Base-by-base conservation (phyloP, 2,888 invertebrate species). In the Aphodius sticticus region DNA sequence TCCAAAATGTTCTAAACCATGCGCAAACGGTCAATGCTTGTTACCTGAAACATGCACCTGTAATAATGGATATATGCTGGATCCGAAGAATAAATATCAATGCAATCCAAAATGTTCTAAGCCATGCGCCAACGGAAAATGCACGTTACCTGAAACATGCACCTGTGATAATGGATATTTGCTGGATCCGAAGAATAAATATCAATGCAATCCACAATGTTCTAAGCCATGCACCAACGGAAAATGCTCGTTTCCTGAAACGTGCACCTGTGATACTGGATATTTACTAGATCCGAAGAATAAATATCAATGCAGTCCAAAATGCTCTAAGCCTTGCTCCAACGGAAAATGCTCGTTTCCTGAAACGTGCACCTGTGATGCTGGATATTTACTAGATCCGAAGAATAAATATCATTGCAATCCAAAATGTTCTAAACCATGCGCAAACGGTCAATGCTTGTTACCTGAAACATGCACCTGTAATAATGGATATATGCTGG, bases 401-500 rank as follows among this genome's bases (percentile, higher is more conserved):
- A 85, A 85, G 0, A 78, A 81, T 16, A 87, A 86, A 35, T 69
- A 81, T 0, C 38, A 77, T 0, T 82, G 85, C 6, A 85, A 85
- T 16, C 84, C 86, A 6, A 80, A 77, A 15, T 86, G 83, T 78
- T 86, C 86, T 15, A 84, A 79, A 0, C 77, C 81, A 0, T 91
- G 91, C 82, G 76, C 77, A 0, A 83, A 87, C 69, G 88, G 88
- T 0, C 85, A 81, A 0, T 91, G 91, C 81, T 80, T 85, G 0
- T 83, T 83, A 0, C 87, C 87, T 0, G 83, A 87, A n/a, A 76
- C 79, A 0, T 90, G 90, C 82, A 75, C 71, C 0, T 83, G 82
- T 69, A 80, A 80, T n/a, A 35, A 76, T 6, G 83, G 83, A 6
- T 84, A 78, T 12, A 6, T 69, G 0, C 70, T 81, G 6, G 77